Evolutionary conservation across 2,797 vertebrate species (phyloP).

Genomic region (Tokudaia muenninki): DNA sequence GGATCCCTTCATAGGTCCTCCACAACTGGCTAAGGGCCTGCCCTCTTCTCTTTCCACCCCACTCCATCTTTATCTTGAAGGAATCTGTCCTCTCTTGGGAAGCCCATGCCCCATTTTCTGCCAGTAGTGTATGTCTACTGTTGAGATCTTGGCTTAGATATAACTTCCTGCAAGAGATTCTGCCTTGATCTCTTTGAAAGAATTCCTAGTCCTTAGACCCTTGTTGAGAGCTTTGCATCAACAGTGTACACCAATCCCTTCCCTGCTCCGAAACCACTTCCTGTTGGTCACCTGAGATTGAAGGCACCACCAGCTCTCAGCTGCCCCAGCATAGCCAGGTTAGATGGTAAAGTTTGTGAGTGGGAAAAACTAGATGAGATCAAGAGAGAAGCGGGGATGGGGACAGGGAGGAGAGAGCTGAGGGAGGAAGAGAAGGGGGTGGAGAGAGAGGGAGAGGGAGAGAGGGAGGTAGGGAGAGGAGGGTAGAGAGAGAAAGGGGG

Average conservation of each 20-base stretch:
- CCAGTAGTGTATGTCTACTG: too few relatives aligned
- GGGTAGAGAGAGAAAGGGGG: neutral
- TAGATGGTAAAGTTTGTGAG: neutral
- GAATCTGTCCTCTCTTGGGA: neutral
- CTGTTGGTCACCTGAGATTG: too few relatives aligned
- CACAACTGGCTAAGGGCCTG: neutral
- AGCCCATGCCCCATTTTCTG: neutral
- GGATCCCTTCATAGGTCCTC: neutral
- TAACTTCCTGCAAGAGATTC: neutral
- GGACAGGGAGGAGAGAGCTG: neutral
- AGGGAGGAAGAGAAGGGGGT: neutral
- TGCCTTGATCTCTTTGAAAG: neutral
- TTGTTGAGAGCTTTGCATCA: neutral
- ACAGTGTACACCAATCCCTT: too few relatives aligned
- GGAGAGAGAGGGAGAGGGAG: too few relatives aligned
- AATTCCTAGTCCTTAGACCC: neutral
- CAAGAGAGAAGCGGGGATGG: rapidly evolving
- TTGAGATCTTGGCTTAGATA: neutral
- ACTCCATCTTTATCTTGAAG: too few relatives aligned
- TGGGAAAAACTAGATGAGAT: rapidly evolving
- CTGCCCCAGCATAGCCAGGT: neutral
- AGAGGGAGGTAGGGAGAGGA: neutral
- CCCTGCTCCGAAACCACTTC: neutral
- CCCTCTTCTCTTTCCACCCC: too few relatives aligned
- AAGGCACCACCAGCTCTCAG: neutral